Evolutionary conservation across 2,113 vertebrate species (phyloP).

Genomic region (Antennarius striatus): DNA sequence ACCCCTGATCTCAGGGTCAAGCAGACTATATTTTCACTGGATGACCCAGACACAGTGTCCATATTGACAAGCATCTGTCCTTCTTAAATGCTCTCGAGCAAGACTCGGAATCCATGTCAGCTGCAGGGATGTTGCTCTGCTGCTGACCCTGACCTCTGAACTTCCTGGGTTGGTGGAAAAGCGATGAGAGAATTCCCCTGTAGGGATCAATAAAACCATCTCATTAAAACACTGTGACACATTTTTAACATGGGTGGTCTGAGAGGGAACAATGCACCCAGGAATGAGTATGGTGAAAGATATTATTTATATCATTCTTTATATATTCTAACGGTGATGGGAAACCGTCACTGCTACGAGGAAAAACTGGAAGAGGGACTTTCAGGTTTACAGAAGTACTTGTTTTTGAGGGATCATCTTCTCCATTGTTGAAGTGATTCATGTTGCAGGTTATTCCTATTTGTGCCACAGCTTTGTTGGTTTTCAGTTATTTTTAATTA

Average conservation of each 20-base stretch:
- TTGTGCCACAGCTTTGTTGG: background rate
- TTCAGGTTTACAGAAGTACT: background rate
- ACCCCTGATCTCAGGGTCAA: conserved; percentile 24
- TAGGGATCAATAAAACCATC: conserved; percentile 52
- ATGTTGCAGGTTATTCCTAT: background rate
- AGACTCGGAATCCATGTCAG: conserved; percentile 40
- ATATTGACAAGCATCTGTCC: conserved; percentile 39
- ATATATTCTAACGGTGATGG: no score
- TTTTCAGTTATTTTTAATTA: background rate
- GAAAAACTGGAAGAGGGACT: background rate
- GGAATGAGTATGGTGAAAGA: background rate
- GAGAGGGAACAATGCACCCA: background rate
- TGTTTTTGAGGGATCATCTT: background rate
- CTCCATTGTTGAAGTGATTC: background rate
- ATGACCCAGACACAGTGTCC: conserved; percentile 24
- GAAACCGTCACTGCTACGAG: background rate
- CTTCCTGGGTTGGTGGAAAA: conserved; percentile 48
- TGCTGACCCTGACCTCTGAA: conserved; percentile 52
- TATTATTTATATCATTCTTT: background rate
- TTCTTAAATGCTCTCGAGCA: conserved; percentile 17
- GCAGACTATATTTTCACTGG: conserved; percentile 21
- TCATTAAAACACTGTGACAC: conserved; percentile 43
- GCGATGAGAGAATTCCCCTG: conserved; percentile 30
- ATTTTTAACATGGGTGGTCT: conserved; percentile 36
- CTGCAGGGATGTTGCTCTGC: conserved; percentile 38